phyloP scores from a whole-genome alignment of 2,797 vertebrate genomes.

The Podargus strigoides region DNA sequence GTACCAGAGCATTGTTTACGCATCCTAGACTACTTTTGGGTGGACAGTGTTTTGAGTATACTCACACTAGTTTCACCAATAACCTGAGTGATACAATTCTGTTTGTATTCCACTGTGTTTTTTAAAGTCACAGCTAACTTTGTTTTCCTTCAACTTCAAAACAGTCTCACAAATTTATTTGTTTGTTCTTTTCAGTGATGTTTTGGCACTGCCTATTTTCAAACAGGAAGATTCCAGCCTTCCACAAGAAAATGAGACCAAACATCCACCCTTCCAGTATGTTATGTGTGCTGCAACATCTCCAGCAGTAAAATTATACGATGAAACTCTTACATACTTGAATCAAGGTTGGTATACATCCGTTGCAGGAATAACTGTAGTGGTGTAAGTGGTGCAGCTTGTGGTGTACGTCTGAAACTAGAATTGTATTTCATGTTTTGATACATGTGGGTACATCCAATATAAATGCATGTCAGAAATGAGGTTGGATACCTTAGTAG shows the following conservation, averaged over 20 bases:
- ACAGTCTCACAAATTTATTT: not conserved
- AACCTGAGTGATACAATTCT: not conserved
- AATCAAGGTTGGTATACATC: conserved; percentile 85
- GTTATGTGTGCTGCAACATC: conserved; percentile 94
- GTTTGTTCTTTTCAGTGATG: conserved; percentile 82
- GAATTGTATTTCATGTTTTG: not conserved
- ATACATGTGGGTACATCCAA: not conserved
- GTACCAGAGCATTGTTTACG: not conserved
- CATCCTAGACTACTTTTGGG: not conserved
- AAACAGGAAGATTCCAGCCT: conserved; percentile 95
- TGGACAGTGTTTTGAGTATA: not conserved
- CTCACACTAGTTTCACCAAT: not conserved
- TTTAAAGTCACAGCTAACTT: not conserved
- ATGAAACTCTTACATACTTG: conserved; percentile 96
- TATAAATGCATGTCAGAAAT: not conserved
- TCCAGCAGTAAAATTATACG: conserved; percentile 91
- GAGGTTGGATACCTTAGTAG: not conserved
- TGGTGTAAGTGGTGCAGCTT: not conserved
- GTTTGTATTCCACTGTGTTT: accelerated
- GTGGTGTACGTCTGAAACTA: not conserved
- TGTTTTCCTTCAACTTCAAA: not conserved
- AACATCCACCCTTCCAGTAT: conserved; percentile 95
- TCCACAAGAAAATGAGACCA: conserved; percentile 85
- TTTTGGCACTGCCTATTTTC: conserved; percentile 96
- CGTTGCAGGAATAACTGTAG: not conserved